Percentiles rank a stretch among this genome's conserved stretches.
phyloP scores from a whole-genome alignment of 2,113 vertebrate genomes.

The Aleadryas rufinucha region DNA sequence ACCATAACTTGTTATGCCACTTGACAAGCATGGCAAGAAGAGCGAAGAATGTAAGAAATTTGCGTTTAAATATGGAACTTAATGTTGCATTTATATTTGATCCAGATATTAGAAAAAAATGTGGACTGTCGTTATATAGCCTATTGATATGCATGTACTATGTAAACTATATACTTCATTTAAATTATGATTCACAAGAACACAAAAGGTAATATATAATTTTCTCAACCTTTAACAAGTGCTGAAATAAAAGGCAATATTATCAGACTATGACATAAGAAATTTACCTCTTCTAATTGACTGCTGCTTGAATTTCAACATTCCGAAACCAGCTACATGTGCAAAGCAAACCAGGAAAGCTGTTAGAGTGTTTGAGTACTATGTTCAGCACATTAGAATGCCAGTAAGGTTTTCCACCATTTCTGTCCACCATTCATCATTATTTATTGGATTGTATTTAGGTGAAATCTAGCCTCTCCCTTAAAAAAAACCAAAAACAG shows the following conservation, averaged over 20 bases:
- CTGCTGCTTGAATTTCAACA: background rate
- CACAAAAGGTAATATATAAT: background rate
- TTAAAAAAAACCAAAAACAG: background rate
- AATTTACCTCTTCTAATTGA: background rate
- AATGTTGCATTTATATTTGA: background rate
- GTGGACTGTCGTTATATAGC: background rate
- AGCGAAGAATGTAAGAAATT: background rate
- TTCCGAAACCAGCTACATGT: background rate
- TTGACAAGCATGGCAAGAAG: background rate
- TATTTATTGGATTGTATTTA: background rate
- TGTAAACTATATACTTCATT: background rate
- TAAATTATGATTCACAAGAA: background rate
- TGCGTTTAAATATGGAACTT: background rate
- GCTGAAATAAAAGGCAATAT: background rate
- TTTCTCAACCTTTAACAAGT: background rate
- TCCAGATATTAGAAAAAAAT: background rate
- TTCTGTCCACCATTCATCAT: background rate
- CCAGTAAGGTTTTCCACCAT: background rate
- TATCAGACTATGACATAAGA: background rate
- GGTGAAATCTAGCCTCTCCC: background rate
- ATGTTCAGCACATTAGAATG: background rate
- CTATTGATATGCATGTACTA: background rate
- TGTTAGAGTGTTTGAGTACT: background rate
- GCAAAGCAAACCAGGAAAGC: background rate
- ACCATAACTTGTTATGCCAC: background rate